Percentiles rank a stretch among this genome's conserved stretches.
phyloP scores from a whole-genome alignment of 2,797 vertebrate species.

The Lepidocolaptes lacrymiger region DNA sequence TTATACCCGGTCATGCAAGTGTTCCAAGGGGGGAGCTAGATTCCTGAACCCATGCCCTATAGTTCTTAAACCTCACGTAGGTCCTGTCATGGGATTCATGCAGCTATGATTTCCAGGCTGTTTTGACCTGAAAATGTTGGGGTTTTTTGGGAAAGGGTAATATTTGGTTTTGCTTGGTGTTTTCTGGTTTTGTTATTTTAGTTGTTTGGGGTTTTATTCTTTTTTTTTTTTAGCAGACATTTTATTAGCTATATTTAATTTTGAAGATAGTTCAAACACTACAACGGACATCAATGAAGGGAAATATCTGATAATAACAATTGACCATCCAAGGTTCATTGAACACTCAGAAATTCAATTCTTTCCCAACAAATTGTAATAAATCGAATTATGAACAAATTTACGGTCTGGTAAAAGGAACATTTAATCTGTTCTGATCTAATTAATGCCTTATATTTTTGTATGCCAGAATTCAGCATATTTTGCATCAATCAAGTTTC shows the following conservation, averaged over 20 bases:
- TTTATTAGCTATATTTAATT: background rate
- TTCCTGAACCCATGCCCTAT: background rate
- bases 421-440: background rate
- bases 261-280: background rate
- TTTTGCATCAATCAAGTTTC: background rate
- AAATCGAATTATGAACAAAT: background rate
- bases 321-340: background rate
- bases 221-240: background rate
- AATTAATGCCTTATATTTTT: constrained; percentile 30
- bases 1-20: background rate
- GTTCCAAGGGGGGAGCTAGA: background rate
- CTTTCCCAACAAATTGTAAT: constrained; percentile 7
- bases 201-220: too few species aligned
- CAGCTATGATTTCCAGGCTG: background rate
- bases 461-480: background rate
- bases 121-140: background rate
- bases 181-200: background rate
- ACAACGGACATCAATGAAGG: background rate
- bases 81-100: background rate
- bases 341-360: background rate
- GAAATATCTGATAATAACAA: background rate
- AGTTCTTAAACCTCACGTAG: background rate
- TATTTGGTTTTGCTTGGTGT: rapidly evolving
- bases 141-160: background rate
- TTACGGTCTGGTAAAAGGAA: background rate